Evolutionary conservation across 2,797 vertebrate species (phyloP).

Genomic region (Gadopsis bispinosus): DNA sequence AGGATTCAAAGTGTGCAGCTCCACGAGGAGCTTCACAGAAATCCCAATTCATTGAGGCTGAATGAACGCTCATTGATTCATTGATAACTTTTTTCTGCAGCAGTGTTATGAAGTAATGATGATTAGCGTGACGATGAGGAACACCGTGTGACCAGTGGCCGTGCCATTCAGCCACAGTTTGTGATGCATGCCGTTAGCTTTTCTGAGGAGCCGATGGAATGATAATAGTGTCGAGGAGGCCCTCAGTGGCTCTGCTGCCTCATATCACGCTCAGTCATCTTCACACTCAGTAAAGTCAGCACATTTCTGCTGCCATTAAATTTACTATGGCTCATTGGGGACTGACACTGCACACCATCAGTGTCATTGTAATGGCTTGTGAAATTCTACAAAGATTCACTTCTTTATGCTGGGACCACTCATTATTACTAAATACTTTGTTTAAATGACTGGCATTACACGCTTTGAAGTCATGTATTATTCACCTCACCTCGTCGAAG

Average conservation of each 20-base stretch:
- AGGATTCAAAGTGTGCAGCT: constrained; percentile 43
- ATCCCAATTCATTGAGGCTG: constrained; percentile 61
- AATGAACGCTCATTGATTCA: constrained; percentile 60
- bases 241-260: constrained; percentile 62
- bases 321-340: constrained; percentile 78
- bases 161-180: constrained; percentile 44
- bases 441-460: constrained; percentile 69
- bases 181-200: constrained; percentile 72
- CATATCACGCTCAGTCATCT: constrained; percentile 82
- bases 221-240: constrained; percentile 71
- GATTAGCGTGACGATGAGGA: constrained; percentile 48
- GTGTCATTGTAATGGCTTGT: constrained; percentile 70
- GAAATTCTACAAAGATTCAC: constrained; percentile 73
- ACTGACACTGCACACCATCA: constrained; percentile 68
- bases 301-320: constrained; percentile 80
- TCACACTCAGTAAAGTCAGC: constrained; percentile 84
- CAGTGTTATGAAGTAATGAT: constrained; percentile 30
- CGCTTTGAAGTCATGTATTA: constrained; percentile 72
- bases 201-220: constrained; percentile 63
- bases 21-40: constrained; percentile 21
- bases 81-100: constrained; percentile 48
- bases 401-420: constrained; percentile 69
- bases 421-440: constrained; percentile 72
- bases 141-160: background rate
- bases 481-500: constrained; percentile 57